Evolutionary conservation across 2,888 invertebrate species (phyloP), one percentile per base, ranked within the genome.

Genomic region (Toxonevra muliebris): DNA sequence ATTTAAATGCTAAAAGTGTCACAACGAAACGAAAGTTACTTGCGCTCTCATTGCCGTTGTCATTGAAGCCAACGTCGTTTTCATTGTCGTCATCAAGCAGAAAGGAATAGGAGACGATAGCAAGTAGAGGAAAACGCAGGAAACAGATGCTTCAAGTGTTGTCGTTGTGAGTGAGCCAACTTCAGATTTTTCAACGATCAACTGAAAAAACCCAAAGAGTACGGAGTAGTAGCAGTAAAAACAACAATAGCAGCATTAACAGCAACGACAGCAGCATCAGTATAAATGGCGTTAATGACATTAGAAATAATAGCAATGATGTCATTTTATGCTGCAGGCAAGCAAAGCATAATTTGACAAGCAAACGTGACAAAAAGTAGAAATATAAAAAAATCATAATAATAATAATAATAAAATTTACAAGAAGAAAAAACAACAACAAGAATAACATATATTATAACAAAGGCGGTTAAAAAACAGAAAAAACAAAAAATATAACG

Each of bases 1-100:
- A 68, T 68, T 68, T 70, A 54, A 53, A 65, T 61, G 65, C 58
- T 53, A 42, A 65, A 59, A 61, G 19, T 57, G 66, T 50, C 54
- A 40, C 30, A 17, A n/a, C 30, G 30, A 4, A 30, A 30, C 30
- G 30, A 30, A 30, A 30, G 30, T 30, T n/a, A n/a, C n/a, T n/a
- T n/a, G n/a, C n/a, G n/a, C n/a, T n/a, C n/a, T n/a, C n/a, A n/a
- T n/a, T 7, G 30, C 30, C 30, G 30, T 30, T 30, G 2, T 30
- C 30, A 7, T 30, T 30, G 30, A 30, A 4, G 30, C 30, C 30
- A 30, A 30, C 30, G 45, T 43, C 10, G 17, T 48, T 48, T 60
- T 17, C 17, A 19, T 60, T 19, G 43, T 45, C 45, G 55, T 2
- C 30, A 30, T 30, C 30, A 30, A n/a, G n/a, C n/a, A n/a, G n/a